phyloP scores from a whole-genome alignment of 2,797 vertebrate genomes.

The Oryzias dopingdopingensis region DNA sequence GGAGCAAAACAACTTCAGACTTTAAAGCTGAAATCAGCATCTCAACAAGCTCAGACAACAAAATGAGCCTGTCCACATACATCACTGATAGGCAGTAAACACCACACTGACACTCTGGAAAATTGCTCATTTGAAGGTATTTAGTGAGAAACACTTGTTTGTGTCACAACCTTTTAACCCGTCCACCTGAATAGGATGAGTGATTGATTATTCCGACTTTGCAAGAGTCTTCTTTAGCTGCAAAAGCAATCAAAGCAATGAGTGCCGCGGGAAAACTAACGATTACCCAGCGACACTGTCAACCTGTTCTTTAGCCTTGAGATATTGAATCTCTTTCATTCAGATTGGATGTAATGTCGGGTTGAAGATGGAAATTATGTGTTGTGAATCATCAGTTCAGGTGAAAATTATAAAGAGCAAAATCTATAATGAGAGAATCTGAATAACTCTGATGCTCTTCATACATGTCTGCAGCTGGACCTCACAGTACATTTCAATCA shows the following conservation, averaged over 20 bases:
- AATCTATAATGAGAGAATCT: background rate
- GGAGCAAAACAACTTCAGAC: no score
- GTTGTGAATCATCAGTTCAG: background rate
- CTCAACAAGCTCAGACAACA: no score
- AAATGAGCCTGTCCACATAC: background rate
- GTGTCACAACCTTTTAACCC: background rate
- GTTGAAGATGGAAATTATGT: background rate
- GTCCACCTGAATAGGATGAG: background rate
- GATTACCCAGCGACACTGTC: background rate
- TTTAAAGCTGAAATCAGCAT: no score
- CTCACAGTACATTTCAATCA: no score
- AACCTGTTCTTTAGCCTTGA: background rate
- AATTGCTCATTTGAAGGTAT: background rate
- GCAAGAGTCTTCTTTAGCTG: background rate
- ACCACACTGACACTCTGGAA: background rate
- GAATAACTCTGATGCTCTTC: no score
- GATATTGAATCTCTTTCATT: background rate
- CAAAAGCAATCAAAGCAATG: background rate
- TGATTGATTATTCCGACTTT: background rate
- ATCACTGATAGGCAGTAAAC: slow-evolving; percentile 2
- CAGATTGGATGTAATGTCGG: background rate
- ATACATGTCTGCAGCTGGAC: no score
- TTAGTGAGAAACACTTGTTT: slow-evolving; percentile 1
- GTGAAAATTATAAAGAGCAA: background rate
- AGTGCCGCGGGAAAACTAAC: background rate